A percentile compares a stretch with the other conserved stretches of the same genome.
These are phyloP conservation scores for Trididemnum clinides DNA, from an alignment of 23 tunicate species.

Conservation along the genomic window DNA sequence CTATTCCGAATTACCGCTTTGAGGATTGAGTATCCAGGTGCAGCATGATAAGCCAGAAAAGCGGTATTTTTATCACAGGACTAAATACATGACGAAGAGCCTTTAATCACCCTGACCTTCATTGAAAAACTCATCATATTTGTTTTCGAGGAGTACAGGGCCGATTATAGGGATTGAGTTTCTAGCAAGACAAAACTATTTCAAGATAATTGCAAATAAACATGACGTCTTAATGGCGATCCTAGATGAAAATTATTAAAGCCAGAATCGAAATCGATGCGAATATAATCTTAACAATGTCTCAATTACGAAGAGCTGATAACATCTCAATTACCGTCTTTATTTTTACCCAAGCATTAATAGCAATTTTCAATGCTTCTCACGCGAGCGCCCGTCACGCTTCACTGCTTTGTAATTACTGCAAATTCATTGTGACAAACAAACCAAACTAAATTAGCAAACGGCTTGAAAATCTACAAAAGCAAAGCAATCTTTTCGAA, in stretches of 20 bases:
- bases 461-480: too few relatives aligned
- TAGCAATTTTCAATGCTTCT: not conserved
- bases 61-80: not conserved
- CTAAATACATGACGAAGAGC: not conserved
- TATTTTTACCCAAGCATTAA: conserved; percentile 9
- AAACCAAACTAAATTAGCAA: too few relatives aligned
- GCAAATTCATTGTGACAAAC: conserved; percentile 2
- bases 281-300: not conserved
- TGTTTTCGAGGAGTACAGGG: not conserved
- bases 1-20: not conserved
- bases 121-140: not conserved
- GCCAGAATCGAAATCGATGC: not conserved
- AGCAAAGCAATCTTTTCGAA: too few relatives aligned
- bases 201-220: not conserved
- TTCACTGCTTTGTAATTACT: conserved; percentile 12
- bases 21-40: not conserved
- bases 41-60: not conserved
- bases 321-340: conserved; percentile 9
- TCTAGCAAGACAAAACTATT: not conserved
- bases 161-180: conserved; percentile 13
- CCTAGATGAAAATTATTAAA: not conserved
- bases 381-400: not conserved
- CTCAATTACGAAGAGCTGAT: not conserved
- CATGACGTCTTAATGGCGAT: not conserved
- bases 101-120: conserved; percentile 1